A percentile compares a stretch with the other conserved stretches of the same genome.
phyloP scores from a whole-genome alignment of 30 jellyfish, hydroid and myxozoan genomes.

The Turritopsis rubra region DNA sequence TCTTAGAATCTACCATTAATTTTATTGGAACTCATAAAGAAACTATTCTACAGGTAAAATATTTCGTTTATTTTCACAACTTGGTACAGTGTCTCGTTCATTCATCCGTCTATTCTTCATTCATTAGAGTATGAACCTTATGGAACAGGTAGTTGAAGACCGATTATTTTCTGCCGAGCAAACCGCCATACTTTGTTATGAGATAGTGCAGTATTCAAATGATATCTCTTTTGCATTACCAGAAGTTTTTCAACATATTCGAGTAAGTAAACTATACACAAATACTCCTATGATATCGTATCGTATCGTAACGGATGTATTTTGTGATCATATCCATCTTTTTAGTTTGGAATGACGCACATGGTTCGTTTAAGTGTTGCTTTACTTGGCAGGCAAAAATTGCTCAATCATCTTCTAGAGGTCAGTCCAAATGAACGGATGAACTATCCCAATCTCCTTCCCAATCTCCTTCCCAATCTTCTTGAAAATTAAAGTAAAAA shows the following conservation, averaged over 20 bases:
- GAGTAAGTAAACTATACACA: background rate
- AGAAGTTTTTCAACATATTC: conserved; percentile 4
- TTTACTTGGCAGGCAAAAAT: conserved; percentile 47
- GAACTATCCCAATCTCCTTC: background rate
- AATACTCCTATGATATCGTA: background rate
- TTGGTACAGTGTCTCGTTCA: background rate
- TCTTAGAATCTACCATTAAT: conserved; percentile 34
- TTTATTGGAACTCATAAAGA: conserved; percentile 61
- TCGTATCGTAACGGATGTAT: background rate
- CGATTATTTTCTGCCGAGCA: conserved; percentile 17
- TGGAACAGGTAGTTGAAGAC: background rate
- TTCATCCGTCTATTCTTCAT: background rate
- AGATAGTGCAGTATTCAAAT: conserved; percentile 6
- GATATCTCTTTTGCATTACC: conserved; percentile 23
- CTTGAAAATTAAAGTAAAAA: background rate
- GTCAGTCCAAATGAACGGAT: conserved; percentile 31
- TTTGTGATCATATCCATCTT: background rate
- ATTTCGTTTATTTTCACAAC: background rate
- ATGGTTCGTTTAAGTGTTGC: conserved; percentile 43
- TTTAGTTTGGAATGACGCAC: conserved; percentile 34
- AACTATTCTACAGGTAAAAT: conserved; percentile 40
- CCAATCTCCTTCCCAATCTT: background rate
- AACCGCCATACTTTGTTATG: conserved; percentile 10
- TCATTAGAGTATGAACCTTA: conserved; percentile 26
- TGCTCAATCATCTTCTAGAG: conserved; percentile 44